A percentile compares a stretch with the other conserved stretches of the same genome.
phyloP scores from a whole-genome alignment of 2,888 invertebrate genomes.

The Callosobruchus maculatus region DNA sequence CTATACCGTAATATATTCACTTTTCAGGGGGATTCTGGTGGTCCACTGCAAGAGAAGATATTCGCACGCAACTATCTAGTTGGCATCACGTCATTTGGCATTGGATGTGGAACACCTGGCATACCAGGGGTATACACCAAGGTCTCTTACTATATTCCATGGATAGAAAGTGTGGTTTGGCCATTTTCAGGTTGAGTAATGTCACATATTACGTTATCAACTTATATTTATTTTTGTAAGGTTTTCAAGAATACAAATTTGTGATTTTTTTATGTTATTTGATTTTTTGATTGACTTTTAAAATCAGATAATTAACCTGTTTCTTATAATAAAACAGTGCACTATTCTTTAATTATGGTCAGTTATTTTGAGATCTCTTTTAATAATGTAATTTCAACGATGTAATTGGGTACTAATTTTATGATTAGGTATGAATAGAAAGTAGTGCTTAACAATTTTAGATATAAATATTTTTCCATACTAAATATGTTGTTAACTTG shows the following conservation, averaged over 20 bases:
- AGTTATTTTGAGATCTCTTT: too few species aligned
- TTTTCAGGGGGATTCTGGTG: constrained; percentile 36
- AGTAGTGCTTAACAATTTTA: too few species aligned
- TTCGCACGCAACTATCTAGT: constrained; percentile 27
- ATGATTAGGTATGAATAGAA: too few species aligned
- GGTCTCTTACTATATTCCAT: constrained; percentile 29
- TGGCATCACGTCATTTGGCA: constrained; percentile 35
- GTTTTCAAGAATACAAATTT: background rate
- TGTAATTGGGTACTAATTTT: too few species aligned
- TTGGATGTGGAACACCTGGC: constrained; percentile 28
- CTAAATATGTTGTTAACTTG: too few species aligned
- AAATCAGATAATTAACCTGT: too few species aligned
- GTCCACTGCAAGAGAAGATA: constrained; percentile 31
- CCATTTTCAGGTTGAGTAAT: background rate
- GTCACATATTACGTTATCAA: background rate
- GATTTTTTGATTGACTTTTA: too few species aligned
- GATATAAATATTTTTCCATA: too few species aligned
- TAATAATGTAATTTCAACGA: too few species aligned
- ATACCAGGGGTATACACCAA: constrained; percentile 33
- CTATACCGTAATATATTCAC: background rate
- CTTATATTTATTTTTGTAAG: background rate
- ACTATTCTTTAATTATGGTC: too few species aligned
- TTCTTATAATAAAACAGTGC: too few species aligned
- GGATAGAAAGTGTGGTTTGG: constrained; percentile 33
- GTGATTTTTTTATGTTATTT: background rate